Conservation (phyloP, 2,888 invertebrate genomes). For the Omphaloscelis lunosa region DNA sequence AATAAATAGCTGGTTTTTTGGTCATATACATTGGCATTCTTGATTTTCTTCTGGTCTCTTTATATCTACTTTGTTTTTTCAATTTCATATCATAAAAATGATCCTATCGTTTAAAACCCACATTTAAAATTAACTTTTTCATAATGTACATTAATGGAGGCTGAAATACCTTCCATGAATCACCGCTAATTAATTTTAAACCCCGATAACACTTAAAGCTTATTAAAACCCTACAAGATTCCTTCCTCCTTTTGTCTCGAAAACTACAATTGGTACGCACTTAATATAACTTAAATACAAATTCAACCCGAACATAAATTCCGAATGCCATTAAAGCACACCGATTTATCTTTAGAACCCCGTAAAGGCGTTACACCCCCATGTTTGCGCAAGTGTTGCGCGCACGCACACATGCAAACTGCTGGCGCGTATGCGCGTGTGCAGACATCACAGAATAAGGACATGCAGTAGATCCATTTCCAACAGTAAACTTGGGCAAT, state of each 20-base stretch:
- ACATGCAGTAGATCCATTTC: constrained; percentile 1
- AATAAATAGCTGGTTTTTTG: neutral
- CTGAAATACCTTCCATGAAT: constrained; percentile 25
- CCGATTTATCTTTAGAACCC: constrained; percentile 81
- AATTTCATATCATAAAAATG: neutral
- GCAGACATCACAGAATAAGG: constrained; percentile 9
- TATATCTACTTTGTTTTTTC: neutral
- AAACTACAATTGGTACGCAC: constrained; percentile 70
- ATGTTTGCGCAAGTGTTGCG: constrained; percentile 86
- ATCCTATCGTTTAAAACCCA: constrained; percentile 10
- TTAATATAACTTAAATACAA: constrained; percentile 80
- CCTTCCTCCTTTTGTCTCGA: constrained; percentile 57
- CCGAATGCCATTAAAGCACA: constrained; percentile 86
- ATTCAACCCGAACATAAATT: constrained; percentile 85
- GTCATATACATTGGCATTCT: neutral
- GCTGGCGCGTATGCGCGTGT: constrained; percentile 46
- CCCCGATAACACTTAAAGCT: constrained; percentile 50
- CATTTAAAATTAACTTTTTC: constrained; percentile 9
- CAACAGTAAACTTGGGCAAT: neutral
- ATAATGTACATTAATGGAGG: constrained; percentile 19
- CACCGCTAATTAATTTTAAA: constrained; percentile 47
- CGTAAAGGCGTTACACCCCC: constrained; percentile 74
- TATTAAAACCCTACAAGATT: constrained; percentile 52
- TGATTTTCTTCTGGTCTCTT: neutral
- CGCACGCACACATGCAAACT: constrained; percentile 64